Base-by-base conservation (phyloP, 2,888 invertebrate species). In the Dynastes grantii region DNA sequence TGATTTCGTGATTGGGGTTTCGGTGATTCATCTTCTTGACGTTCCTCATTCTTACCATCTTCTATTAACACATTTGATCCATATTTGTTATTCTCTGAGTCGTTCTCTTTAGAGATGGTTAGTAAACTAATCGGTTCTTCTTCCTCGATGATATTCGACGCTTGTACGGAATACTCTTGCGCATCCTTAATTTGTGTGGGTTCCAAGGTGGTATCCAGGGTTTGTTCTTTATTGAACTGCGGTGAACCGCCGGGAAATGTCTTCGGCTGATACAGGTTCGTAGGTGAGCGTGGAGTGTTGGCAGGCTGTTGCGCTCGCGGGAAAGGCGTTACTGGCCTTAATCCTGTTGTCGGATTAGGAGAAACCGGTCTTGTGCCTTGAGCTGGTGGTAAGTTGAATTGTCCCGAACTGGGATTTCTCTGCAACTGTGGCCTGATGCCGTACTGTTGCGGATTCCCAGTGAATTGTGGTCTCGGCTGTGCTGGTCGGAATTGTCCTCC, bases 261-360 rank as follows among this genome's bases (percentile, higher is more conserved):
- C 79, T 90, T 87, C 86, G 90, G 91, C 81, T 90, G 89, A 16
- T 88, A 86, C 76, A 90, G 81, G 79, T 87, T 88, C 16, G 85
- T 86, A 51, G 84, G 82, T 71, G 85, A 85, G 4, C 76, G 73
- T n/a, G 76, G 53, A 49, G 65, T 27, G 16, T 9, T 49, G 1
- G 27, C 53, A 49, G 84, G 86, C 53, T 84, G 81, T 73, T 82
- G 85, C 37, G 83, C 84, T 76, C 84, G 81, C 27, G 82, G 82
- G 76, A 80, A 82, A 63, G 83, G 81, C 11, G 85, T 84, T 29
- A 78, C 79, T 45, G 81, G 81, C 37, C 80, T 64, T 70, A 78
- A 64, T 45, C 76, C 76, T 13, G 80, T 40, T 55, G 68, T 68
- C 16, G 80, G 79, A 64, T 78, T 80, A 63, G 79, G 80, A 49